Percentiles rank a stretch among this genome's conserved stretches.
phyloP scores from a whole-genome alignment of 2,888 invertebrate genomes.

The Phragmatobia fuliginosa region DNA sequence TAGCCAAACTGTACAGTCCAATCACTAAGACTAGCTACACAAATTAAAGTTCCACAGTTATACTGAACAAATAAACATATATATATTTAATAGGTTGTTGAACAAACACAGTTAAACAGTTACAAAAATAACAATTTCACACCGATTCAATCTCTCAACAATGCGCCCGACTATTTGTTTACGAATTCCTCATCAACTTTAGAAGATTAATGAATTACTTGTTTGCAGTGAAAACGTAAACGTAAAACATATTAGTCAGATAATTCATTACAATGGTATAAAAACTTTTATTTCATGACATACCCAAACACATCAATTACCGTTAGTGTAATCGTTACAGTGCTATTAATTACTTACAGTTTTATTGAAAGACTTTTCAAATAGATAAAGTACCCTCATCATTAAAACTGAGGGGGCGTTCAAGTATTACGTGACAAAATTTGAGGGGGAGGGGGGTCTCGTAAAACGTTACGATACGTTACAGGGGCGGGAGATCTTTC shows the following conservation, averaged over 20 bases:
- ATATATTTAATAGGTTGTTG: background rate
- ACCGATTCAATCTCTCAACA: conserved; percentile 8
- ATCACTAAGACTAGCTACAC: background rate
- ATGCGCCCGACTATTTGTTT: conserved; percentile 33
- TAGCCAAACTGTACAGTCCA: too few species aligned
- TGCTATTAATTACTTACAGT: background rate
- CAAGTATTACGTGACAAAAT: too few species aligned
- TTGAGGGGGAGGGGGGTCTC: too few species aligned
- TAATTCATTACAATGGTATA: background rate
- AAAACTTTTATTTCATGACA: background rate
- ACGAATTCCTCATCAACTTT: conserved; percentile 30
- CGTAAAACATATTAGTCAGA: background rate
- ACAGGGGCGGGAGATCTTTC: too few species aligned
- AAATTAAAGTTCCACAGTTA: background rate
- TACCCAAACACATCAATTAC: background rate
- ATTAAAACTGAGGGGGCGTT: too few species aligned
- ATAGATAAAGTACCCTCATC: background rate
- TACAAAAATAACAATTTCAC: background rate
- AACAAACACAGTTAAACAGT: conserved; percentile 6
- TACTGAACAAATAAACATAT: background rate
- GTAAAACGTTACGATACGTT: too few species aligned
- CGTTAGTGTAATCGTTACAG: background rate
- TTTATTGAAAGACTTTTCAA: background rate
- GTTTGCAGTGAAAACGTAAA: conserved; percentile 22
- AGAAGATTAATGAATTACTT: conserved; percentile 30